Base-by-base conservation (phyloP, 2,797 vertebrate genomes). In the Micrastur ruficollis region DNA sequence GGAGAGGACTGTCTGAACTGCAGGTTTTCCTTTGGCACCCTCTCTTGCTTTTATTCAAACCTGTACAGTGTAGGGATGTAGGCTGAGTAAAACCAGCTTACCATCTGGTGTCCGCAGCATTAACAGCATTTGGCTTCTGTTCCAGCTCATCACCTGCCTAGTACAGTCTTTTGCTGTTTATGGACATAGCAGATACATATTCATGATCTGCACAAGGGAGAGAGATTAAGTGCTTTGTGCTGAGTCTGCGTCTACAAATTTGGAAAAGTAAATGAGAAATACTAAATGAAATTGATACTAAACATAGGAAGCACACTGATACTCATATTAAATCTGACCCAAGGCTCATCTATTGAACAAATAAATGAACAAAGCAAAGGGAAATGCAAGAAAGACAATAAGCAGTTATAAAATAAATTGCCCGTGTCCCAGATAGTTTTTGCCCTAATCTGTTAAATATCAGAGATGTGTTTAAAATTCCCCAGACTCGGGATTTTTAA, bases 211-310 rank as follows among this genome's bases (percentile, higher is more conserved):
- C 52, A 56, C 67, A 52, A 55, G 59, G 17, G 26, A 85, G 71
- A 58, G 4, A 49, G 63, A 46, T 78, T 4, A 76, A 89, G 38
- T 85, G 55, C 59, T 75, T 62, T 87, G 12, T 93, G 88, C 65
- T 96, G 86, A 86, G 75, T 59, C 74, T 83, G 73, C 58, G 16
- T 56, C 65, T 88, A 38, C 65, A 83, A 5, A 55, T 81, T 83
- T 89, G 62, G 59, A 93, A 89, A 90, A 93, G 32, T 55, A 80
- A 85, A 91, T 79, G 65, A 93, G 68, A 92, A 90, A 75, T 7
- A 8, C 38, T 91, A 44, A 32, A 87, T 70, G 3, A 59, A 76
- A 55, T 55, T 68, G 55, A 25, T 91, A 12, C 27, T 75, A 84
- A 86, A 81, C 27, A 29, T 49, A 66, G 87, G 73, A 95, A 73